Percentiles rank a stretch among this genome's conserved stretches.
Conservation (phyloP, 2,888 invertebrate species). For the Smittia aterrima region DNA sequence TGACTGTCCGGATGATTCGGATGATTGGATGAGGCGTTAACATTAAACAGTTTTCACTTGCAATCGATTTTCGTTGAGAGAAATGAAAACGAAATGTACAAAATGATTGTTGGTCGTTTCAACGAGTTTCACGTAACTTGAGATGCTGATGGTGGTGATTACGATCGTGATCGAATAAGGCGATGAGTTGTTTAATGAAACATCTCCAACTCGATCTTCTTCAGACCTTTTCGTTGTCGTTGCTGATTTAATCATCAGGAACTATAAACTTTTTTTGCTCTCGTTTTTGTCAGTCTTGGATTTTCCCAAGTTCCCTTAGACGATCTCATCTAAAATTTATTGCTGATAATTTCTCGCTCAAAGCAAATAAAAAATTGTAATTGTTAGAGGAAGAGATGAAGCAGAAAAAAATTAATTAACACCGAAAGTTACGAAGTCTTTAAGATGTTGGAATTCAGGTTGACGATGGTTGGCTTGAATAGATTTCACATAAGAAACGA, state of each 20-base stretch:
- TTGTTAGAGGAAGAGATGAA: background rate
- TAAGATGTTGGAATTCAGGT: background rate
- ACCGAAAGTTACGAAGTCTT: background rate
- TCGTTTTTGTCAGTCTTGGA: too few relatives aligned
- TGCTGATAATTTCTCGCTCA: background rate
- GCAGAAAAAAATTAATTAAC: conserved; percentile 18
- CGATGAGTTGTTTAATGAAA: background rate
- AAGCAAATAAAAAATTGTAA: conserved; percentile 7
- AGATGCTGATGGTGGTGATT: background rate
- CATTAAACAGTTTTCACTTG: conserved; percentile 18
- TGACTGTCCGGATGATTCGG: background rate
- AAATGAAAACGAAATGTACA: background rate
- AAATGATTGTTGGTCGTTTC: background rate
- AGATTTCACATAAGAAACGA: background rate
- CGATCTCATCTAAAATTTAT: too few relatives aligned
- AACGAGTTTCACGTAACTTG: background rate
- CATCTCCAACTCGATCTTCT: too few relatives aligned
- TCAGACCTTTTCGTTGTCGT: too few relatives aligned
- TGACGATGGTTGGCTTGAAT: background rate
- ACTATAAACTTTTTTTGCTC: too few relatives aligned
- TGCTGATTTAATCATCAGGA: too few relatives aligned
- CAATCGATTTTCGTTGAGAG: background rate
- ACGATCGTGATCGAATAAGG: background rate
- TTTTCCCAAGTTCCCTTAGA: too few relatives aligned
- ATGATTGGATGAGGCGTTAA: conserved; percentile 27